phyloP scores from a whole-genome alignment of 2,797 vertebrate species.

The Oreochromis mossambicus region DNA sequence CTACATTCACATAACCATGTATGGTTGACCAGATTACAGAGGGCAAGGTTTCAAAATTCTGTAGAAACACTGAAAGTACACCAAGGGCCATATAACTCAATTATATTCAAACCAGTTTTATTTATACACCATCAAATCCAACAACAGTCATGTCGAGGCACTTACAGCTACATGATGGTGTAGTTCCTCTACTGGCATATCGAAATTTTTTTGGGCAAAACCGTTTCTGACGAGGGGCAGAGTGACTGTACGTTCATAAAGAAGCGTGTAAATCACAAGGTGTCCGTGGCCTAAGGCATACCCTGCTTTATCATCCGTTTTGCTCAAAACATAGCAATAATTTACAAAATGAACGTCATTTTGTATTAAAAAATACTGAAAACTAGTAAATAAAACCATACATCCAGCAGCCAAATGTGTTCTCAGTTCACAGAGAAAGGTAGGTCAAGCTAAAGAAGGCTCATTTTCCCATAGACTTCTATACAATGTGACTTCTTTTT shows the following conservation, averaged over 20 bases:
- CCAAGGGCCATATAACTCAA: background rate
- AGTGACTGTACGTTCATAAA: background rate
- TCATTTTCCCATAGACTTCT: background rate
- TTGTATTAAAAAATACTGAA: background rate
- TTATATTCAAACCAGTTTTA: background rate
- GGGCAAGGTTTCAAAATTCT: background rate
- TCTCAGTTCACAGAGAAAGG: background rate
- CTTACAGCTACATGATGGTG: background rate
- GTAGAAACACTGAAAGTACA: background rate
- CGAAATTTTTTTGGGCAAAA: accelerated
- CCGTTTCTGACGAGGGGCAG: accelerated
- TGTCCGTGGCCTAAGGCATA: background rate
- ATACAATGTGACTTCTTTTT: background rate
- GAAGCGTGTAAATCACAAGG: background rate
- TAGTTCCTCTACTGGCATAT: background rate
- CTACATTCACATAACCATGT: background rate
- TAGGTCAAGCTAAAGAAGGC: background rate
- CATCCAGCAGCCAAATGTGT: background rate
- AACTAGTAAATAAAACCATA: background rate
- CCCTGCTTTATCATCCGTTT: background rate
- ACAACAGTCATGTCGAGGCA: accelerated
- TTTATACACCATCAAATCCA: accelerated
- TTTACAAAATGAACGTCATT: background rate
- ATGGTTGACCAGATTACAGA: background rate
- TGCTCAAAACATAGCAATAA: background rate